Percentiles rank a stretch among this genome's conserved stretches.
phyloP scores from a whole-genome alignment of 2,797 vertebrate species.

The Cossypha caffra region DNA sequence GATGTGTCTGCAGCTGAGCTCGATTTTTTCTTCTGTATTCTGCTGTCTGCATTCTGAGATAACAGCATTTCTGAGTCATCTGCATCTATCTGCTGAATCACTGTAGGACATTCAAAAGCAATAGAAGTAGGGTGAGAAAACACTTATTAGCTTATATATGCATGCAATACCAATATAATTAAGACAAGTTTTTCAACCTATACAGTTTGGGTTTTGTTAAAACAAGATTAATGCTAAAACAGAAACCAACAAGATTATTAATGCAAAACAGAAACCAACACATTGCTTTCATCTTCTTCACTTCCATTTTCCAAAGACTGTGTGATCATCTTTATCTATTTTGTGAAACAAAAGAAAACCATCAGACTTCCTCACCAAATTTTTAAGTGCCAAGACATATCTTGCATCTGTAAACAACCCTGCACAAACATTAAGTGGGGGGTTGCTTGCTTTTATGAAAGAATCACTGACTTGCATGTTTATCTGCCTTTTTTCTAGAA shows the following conservation, averaged over 20 bases:
- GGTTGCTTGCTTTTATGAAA: not conserved
- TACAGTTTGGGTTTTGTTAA: not conserved
- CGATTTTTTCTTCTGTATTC: conserved; percentile 45
- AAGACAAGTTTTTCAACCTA: not conserved
- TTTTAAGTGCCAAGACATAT: not conserved
- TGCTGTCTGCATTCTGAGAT: conserved; percentile 63
- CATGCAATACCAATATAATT: not conserved
- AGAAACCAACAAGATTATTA: not conserved
- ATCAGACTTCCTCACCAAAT: not conserved
- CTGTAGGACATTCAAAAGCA: conserved; percentile 67
- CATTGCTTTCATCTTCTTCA: not conserved
- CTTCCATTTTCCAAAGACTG: not conserved
- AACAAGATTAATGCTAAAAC: not conserved
- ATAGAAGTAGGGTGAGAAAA: conserved; percentile 15
- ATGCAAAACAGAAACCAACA: not conserved
- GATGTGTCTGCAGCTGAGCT: not conserved
- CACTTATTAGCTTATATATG: not conserved
- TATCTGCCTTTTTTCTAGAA: not conserved
- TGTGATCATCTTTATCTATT: not conserved
- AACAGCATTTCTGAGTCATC: conserved; percentile 64
- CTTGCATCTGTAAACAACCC: not conserved
- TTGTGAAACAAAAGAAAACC: not conserved
- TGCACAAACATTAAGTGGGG: not conserved
- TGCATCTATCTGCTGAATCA: conserved; percentile 53
- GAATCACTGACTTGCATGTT: not conserved